phyloP scores from a whole-genome alignment of 2,797 vertebrate genomes.

The Falco novaeseelandiae region DNA sequence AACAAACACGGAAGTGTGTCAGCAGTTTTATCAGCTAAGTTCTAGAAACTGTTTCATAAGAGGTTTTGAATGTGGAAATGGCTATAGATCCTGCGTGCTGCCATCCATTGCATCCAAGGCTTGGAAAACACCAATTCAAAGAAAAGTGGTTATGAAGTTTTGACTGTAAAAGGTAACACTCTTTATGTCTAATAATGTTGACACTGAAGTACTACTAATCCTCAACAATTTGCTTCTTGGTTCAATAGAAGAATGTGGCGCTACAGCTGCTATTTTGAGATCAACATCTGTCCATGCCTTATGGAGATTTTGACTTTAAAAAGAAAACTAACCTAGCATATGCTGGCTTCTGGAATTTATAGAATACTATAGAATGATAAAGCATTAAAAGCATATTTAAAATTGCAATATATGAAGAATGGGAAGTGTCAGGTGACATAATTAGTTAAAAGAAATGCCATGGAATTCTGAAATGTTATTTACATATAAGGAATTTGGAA shows the following conservation, averaged over 20 bases:
- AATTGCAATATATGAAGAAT: not conserved
- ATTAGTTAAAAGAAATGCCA: not conserved
- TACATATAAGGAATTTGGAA: not conserved
- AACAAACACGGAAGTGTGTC: not conserved
- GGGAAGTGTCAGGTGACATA: not conserved
- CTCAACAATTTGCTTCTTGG: slow-evolving; percentile 2
- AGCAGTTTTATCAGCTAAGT: not conserved
- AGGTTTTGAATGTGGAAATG: not conserved
- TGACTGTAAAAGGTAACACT: not conserved
- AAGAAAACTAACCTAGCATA: not conserved
- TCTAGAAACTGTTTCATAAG: not conserved
- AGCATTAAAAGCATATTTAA: not conserved
- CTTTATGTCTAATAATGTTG: not conserved
- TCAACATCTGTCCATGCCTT: slow-evolving; percentile 41
- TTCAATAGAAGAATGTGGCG: slow-evolving; percentile 9
- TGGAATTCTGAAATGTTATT: not conserved
- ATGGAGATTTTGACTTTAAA: slow-evolving; percentile 33
- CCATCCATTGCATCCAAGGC: not conserved
- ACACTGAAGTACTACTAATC: slow-evolving; percentile 1
- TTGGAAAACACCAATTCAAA: not conserved
- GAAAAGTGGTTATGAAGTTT: not conserved
- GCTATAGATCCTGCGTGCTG: not conserved
- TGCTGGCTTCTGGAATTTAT: not conserved
- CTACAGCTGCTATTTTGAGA: slow-evolving; percentile 43
- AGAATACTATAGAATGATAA: not conserved